Evolutionary conservation across 2,888 invertebrate species (phyloP).

Genomic region (Aleiodes leptofemur): DNA sequence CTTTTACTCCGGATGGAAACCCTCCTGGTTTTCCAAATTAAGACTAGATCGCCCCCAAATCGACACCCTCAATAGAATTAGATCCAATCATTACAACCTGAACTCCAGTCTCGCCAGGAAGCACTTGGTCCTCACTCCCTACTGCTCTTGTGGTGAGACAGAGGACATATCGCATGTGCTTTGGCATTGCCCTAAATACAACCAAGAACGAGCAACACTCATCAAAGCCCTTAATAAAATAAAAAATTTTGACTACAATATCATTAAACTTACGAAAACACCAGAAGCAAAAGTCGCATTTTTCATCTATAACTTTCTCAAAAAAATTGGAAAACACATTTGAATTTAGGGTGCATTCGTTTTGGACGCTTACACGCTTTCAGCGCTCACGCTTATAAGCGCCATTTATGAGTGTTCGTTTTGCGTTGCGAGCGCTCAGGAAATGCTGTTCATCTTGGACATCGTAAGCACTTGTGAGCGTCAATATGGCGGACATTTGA

Average conservation of each 20-base stretch:
- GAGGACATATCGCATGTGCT: neutral
- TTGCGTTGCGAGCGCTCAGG: too few relatives aligned
- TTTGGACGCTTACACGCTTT: too few relatives aligned
- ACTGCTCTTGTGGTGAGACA: neutral
- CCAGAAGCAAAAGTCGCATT: neutral
- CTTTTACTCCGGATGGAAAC: neutral
- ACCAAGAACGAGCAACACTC: neutral
- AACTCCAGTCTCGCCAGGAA: neutral
- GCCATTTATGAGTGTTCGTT: too few relatives aligned
- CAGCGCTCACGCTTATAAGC: too few relatives aligned
- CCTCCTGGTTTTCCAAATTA: neutral
- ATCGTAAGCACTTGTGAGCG: too few relatives aligned
- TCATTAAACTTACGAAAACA: neutral
- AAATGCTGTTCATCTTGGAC: too few relatives aligned
- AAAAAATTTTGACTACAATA: neutral
- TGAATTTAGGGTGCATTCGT: too few relatives aligned
- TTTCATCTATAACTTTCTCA: neutral
- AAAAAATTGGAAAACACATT: neutral
- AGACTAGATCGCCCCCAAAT: neutral
- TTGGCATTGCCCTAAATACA: neutral
- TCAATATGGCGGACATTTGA: too few relatives aligned
- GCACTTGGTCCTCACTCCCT: neutral
- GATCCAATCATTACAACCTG: conserved; percentile 1
- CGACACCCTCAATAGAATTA: neutral
- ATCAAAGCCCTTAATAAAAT: neutral